Evolutionary conservation across 2,113 vertebrate species (phyloP).

Genomic region (Ahaetulla prasina): DNA sequence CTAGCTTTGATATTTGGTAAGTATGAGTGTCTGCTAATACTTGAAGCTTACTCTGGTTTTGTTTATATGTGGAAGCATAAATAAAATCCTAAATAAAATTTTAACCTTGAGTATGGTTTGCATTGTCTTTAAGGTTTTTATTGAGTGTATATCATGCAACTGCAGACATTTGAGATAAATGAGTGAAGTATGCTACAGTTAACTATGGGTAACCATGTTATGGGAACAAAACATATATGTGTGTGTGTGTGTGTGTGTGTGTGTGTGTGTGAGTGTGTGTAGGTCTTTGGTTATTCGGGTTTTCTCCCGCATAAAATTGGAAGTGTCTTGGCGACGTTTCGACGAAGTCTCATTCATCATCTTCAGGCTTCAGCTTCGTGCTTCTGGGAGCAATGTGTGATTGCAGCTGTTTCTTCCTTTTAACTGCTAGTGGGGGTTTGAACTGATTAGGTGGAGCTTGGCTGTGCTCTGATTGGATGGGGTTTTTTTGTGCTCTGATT

Average conservation of each 20-base stretch:
- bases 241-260: neutral
- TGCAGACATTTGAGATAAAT: neutral
- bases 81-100: neutral
- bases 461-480: no score
- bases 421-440: no score
- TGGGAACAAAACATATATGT: neutral
- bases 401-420: no score
- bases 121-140: neutral
- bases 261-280: no score
- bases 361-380: no score
- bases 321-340: no score
- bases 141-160: neutral
- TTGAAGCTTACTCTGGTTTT: neutral
- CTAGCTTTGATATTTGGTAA: constrained; percentile 95
- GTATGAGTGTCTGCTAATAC: constrained; percentile 49
- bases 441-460: no score
- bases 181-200: neutral
- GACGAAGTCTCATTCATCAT: no score
- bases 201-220: neutral
- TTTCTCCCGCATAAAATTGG: no score
- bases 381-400: no score
- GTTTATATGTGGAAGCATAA: neutral
- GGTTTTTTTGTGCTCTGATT: no score
- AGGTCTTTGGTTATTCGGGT: no score
- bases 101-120: neutral